phyloP scores from a whole-genome alignment of 2,113 vertebrate genomes.

The Aptenodytes forsteri region DNA sequence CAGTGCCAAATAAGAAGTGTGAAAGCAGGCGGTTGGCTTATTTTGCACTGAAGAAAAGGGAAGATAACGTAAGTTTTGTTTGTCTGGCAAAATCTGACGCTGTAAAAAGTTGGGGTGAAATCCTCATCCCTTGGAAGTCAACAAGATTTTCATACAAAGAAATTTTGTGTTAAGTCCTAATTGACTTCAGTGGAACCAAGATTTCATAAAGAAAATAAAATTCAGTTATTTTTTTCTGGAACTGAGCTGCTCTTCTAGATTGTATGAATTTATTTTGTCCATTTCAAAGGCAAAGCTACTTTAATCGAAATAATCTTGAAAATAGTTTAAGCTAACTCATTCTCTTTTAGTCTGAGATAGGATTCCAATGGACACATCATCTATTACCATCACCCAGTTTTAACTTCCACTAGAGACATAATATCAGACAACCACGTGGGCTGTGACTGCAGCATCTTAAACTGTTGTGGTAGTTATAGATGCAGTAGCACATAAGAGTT shows the following conservation, averaged over 20 bases:
- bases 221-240: neutral
- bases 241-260: neutral
- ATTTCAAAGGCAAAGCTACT: neutral
- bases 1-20: neutral
- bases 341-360: neutral
- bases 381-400: neutral
- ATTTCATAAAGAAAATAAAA: neutral
- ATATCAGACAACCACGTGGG: accelerated
- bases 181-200: neutral
- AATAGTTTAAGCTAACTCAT: neutral
- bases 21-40: neutral
- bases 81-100: neutral
- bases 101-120: neutral
- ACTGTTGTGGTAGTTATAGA: neutral
- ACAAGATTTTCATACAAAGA: neutral
- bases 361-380: neutral
- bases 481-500: neutral
- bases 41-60: neutral
- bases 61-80: neutral
- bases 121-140: neutral
- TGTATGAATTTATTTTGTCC: neutral
- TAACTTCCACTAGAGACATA: neutral
- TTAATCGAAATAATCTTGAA: neutral
- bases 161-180: neutral
- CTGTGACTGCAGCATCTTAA: neutral